Conservation (phyloP, 1,140 invertebrate species). For the Nasonia longicornis region DNA sequence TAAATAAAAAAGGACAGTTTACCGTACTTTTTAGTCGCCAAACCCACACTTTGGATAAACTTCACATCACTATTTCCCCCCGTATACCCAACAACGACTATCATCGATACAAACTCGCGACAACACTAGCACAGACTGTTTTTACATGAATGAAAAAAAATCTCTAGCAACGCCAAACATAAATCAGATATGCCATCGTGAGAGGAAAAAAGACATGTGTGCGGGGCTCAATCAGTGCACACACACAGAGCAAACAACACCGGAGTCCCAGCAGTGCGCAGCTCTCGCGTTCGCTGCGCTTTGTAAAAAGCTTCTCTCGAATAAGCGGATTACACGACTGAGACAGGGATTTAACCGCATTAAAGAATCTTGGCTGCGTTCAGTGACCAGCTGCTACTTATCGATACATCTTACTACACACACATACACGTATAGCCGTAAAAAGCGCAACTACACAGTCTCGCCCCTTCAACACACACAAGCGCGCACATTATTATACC, state of each 20-base stretch:
- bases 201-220: not conserved
- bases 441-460: conserved; percentile 28
- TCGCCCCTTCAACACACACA: not conserved
- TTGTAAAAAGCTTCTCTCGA: not conserved
- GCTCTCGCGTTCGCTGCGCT: not conserved
- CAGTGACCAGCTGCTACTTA: conserved; percentile 34
- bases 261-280: too few species aligned
- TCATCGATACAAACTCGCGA: too few species aligned
- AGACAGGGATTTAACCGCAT: conserved; percentile 8
- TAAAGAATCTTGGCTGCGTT: conserved; percentile 20
- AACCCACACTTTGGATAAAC: too few species aligned
- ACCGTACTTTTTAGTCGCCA: too few species aligned
- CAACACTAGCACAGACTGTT: too few species aligned
- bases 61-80: too few species aligned
- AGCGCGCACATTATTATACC: not conserved
- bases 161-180: too few species aligned
- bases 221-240: not conserved
- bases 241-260: not conserved
- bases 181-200: not conserved
- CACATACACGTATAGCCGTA: not conserved
- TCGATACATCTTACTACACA: conserved; percentile 20
- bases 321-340: conserved; percentile 41
- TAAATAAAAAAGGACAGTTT: too few species aligned
- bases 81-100: too few species aligned
- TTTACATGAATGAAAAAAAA: too few species aligned